phyloP scores from a whole-genome alignment of 1,140 invertebrate species.

The Leptoteleia sp. region DNA sequence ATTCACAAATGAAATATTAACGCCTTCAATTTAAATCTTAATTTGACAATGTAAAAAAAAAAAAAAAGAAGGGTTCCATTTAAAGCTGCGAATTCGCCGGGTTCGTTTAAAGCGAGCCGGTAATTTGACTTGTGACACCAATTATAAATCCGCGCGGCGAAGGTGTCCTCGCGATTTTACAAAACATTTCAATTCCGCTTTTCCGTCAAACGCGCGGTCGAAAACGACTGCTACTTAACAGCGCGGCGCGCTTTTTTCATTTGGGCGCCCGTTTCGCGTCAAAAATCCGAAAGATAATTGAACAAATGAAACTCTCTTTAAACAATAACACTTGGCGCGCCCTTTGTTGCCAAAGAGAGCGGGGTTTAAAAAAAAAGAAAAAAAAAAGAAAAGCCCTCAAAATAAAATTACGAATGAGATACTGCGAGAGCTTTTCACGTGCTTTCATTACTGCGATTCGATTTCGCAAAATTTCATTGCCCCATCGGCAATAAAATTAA shows the following conservation, averaged over 20 bases:
- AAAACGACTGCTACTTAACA: neutral
- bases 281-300: constrained; percentile 5
- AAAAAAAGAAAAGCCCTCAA: constrained; percentile 16
- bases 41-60: too few species aligned
- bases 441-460: constrained; percentile 41
- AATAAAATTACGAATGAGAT: constrained; percentile 36
- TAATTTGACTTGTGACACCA: neutral
- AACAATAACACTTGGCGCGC: constrained; percentile 8
- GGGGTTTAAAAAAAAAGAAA: constrained; percentile 29
- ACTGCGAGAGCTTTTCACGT: constrained; percentile 24
- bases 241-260: too few species aligned
- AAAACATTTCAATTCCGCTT: constrained; percentile 2
- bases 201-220: neutral
- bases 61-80: too few species aligned
- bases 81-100: too few species aligned
- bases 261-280: constrained; percentile 4
- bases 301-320: constrained; percentile 13
- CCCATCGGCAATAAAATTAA: constrained; percentile 49
- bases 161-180: neutral
- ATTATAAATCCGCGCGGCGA: neutral
- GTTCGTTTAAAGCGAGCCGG: too few species aligned
- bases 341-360: neutral
- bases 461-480: constrained; percentile 47
- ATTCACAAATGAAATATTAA: too few species aligned
- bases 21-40: too few species aligned